Evolutionary conservation across 2,797 vertebrate species (phyloP).

Genomic region (Muscicapa comitata): DNA sequence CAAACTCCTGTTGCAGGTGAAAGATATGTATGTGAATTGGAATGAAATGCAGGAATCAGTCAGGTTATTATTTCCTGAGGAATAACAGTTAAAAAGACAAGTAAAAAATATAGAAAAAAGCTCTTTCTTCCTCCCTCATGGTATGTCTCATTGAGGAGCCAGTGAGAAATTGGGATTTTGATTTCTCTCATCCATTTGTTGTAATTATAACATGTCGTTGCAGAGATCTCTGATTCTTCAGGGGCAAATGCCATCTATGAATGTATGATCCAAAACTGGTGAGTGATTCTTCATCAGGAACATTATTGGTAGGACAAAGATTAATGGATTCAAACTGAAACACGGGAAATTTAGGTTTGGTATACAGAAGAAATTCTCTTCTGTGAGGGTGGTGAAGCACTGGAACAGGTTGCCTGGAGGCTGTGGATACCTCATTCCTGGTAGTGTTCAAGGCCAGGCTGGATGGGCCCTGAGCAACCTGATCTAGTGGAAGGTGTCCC

Average conservation of each 20-base stretch:
- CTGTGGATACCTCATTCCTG: neutral
- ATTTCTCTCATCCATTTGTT: neutral
- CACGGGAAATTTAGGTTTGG: neutral
- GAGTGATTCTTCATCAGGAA: neutral
- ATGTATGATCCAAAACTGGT: neutral
- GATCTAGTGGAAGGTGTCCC: neutral
- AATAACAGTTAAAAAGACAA: neutral
- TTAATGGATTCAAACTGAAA: neutral
- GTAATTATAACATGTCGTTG: neutral
- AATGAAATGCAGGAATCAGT: neutral
- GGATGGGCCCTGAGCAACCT: neutral
- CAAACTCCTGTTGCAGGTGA: neutral
- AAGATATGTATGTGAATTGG: neutral
- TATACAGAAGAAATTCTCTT: neutral
- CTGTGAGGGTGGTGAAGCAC: too few species aligned
- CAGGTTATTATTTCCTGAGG: neutral
- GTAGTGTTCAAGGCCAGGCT: neutral
- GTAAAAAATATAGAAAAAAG: neutral
- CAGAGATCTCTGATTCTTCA: neutral
- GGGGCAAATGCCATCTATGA: neutral
- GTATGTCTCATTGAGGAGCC: neutral
- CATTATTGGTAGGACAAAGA: neutral
- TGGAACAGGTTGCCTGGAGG: neutral
- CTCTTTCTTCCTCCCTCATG: neutral
- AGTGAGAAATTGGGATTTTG: rapidly evolving